phyloP scores from a whole-genome alignment of 2,888 invertebrate species.

The Megastigmus dorsalis region DNA sequence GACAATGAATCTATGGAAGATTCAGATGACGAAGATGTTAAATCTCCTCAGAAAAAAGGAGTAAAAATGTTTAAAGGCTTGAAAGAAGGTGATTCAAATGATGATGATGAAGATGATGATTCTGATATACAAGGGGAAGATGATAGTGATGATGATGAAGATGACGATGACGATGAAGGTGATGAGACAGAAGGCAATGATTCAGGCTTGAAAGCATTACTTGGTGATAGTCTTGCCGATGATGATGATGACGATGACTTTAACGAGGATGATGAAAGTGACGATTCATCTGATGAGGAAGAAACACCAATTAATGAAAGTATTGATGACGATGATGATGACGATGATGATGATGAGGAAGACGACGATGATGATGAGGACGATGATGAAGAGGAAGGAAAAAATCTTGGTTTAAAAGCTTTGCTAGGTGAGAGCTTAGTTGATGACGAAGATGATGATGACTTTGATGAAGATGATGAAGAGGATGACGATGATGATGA shows the following conservation, averaged over 20 bases:
- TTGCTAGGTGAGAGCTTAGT: constrained; percentile 61
- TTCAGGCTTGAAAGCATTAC: constrained; percentile 60
- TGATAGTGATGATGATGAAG: constrained; percentile 56
- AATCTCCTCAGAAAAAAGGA: constrained; percentile 60
- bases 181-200: constrained; percentile 48
- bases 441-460: constrained; percentile 63
- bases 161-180: constrained; percentile 54
- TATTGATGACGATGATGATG: constrained; percentile 45
- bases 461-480: constrained; percentile 55
- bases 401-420: constrained; percentile 58
- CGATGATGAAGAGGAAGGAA: constrained; percentile 53
- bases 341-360: constrained; percentile 58
- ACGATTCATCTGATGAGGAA: too few relatives aligned
- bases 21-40: constrained; percentile 37
- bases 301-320: too few relatives aligned
- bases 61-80: constrained; percentile 65
- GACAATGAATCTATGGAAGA: constrained; percentile 58
- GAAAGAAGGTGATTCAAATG: constrained; percentile 51
- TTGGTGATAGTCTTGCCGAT: constrained; percentile 60
- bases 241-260: constrained; percentile 62
- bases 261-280: constrained; percentile 55
- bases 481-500: constrained; percentile 57
- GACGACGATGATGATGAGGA: constrained; percentile 59
- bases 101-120: constrained; percentile 57
- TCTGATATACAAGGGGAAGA: constrained; percentile 54